phyloP scores from a whole-genome alignment of 2,888 invertebrate species.

The Trissolcus japonicus region DNA sequence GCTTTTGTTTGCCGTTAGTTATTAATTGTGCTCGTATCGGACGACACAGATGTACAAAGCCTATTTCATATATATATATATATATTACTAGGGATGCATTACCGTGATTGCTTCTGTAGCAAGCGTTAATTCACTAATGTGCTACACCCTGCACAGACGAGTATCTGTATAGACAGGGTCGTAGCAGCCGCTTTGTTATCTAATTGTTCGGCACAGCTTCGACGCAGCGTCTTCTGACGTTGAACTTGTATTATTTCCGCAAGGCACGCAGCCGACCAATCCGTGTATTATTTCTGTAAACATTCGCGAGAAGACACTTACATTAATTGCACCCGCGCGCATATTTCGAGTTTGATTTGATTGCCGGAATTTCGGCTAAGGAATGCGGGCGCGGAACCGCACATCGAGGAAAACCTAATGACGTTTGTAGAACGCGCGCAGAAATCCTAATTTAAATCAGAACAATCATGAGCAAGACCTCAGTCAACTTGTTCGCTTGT shows the following conservation, averaged over 20 bases:
- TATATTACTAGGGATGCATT: constrained; percentile 63
- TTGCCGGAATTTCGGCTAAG: constrained; percentile 33
- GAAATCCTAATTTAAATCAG: constrained; percentile 13
- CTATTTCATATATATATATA: constrained; percentile 30
- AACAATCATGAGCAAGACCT: constrained; percentile 7
- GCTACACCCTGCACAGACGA: constrained; percentile 60
- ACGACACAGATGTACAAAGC: constrained; percentile 54
- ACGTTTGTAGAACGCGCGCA: constrained; percentile 8
- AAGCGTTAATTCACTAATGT: constrained; percentile 74
- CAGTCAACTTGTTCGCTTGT: too few species aligned
- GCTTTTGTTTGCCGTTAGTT: constrained; percentile 60
- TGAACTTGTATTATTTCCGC: constrained; percentile 35
- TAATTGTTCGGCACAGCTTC: constrained; percentile 55
- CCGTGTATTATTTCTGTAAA: constrained; percentile 44
- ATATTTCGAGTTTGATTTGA: constrained; percentile 34
- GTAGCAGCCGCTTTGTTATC: constrained; percentile 51
- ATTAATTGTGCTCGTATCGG: constrained; percentile 64
- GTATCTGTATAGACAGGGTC: constrained; percentile 35
- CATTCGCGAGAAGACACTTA: constrained; percentile 36
- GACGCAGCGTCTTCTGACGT: constrained; percentile 35
- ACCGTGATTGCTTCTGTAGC: constrained; percentile 72
- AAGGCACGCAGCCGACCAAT: constrained; percentile 25
- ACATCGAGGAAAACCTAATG: constrained; percentile 8
- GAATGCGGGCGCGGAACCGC: neutral
- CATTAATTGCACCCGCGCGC: constrained; percentile 33